phyloP scores from a whole-genome alignment of 2,888 invertebrate genomes.

The Acholoe squamosa region DNA sequence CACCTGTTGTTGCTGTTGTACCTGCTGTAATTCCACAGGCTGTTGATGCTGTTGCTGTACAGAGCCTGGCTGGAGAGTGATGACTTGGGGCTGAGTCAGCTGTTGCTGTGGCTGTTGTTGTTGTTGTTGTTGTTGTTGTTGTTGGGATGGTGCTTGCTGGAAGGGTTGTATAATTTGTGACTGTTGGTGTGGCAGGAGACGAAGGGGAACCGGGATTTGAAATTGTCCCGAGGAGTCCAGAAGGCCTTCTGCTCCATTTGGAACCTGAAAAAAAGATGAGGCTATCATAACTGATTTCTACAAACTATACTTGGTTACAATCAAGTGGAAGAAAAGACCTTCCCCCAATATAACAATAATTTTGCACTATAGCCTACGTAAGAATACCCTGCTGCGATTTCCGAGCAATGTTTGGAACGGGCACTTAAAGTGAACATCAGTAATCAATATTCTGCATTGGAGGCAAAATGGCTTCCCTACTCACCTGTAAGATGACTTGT shows the following conservation, averaged over 20 bases:
- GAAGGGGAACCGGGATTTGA: constrained; percentile 29
- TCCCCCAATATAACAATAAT: too few relatives aligned
- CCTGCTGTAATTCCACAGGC: constrained; percentile 31
- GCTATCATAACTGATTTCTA: too few relatives aligned
- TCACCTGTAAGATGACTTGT: constrained; percentile 48
- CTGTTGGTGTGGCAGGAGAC: neutral
- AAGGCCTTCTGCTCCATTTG: neutral
- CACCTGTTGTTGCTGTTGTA: constrained; percentile 3
- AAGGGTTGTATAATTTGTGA: neutral
- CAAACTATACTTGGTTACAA: too few relatives aligned
- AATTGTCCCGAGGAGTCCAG: constrained; percentile 29
- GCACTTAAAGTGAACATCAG: too few relatives aligned
- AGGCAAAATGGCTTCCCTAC: neutral
- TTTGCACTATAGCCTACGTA: too few relatives aligned
- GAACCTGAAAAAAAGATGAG: neutral
- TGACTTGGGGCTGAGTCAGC: neutral
- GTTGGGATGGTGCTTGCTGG: neutral
- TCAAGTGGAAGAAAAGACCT: too few relatives aligned
- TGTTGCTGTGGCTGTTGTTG: neutral
- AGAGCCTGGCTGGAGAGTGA: neutral
- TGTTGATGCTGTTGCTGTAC: neutral
- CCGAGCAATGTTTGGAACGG: too few relatives aligned
- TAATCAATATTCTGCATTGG: too few relatives aligned
- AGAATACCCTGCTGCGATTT: too few relatives aligned
- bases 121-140: neutral